Conservation (phyloP, 2,113 vertebrate species). For the Proteles cristata region DNA sequence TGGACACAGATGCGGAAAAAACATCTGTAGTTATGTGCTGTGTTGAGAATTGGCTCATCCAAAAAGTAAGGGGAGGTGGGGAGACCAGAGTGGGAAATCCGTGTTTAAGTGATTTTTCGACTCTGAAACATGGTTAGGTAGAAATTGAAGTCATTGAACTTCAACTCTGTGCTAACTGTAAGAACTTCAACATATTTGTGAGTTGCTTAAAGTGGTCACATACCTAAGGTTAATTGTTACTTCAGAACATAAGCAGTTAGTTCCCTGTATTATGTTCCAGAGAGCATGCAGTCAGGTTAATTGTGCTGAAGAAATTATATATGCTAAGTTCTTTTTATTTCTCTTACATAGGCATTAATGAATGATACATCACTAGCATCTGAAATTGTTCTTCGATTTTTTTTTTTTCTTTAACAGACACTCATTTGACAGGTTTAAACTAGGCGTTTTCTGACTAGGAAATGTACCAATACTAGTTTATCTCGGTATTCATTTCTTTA, state of each 20-base stretch:
- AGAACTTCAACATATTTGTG: slow-evolving; percentile 1
- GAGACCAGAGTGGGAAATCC: neutral
- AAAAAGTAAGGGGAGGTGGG: neutral
- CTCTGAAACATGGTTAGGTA: slow-evolving; percentile 8
- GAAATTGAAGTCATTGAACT: slow-evolving; percentile 45
- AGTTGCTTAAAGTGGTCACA: neutral
- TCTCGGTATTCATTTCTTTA: neutral
- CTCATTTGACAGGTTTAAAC: neutral
- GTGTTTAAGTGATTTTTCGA: slow-evolving; percentile 51
- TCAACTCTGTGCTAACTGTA: neutral
- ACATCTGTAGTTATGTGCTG: neutral
- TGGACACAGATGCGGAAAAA: neutral
- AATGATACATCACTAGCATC: neutral
- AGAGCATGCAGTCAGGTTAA: neutral
- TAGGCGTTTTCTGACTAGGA: slow-evolving; percentile 10
- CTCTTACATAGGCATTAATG: neutral
- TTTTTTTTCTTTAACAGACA: neutral
- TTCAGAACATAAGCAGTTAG: neutral
- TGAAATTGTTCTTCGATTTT: neutral
- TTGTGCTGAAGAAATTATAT: slow-evolving; percentile 23
- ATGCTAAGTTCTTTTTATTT: slow-evolving; percentile 13
- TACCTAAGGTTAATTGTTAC: slow-evolving; percentile 19
- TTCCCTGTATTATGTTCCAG: neutral
- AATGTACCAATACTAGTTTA: neutral
- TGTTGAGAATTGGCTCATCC: slow-evolving; percentile 14